A percentile compares a stretch with the other conserved stretches of the same genome.
Conservation (phyloP, 2,113 vertebrate genomes). For the Laticauda colubrina region DNA sequence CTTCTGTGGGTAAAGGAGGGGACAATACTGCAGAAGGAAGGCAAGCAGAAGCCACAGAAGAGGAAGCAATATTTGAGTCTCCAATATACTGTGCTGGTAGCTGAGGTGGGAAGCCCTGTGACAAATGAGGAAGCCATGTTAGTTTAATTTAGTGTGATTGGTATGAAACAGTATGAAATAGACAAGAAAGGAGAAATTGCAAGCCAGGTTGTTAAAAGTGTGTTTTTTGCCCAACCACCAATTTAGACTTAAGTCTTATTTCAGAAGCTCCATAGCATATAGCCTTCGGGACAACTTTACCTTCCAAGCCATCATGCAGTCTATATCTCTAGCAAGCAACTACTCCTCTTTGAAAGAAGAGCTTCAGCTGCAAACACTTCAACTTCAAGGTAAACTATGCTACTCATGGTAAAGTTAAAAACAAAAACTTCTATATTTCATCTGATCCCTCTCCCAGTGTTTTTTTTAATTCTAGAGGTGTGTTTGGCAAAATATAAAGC, state of each 20-base stretch:
- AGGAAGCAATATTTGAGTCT: conserved; percentile 67
- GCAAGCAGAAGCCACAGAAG: conserved; percentile 73
- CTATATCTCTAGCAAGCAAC: conserved; percentile 1
- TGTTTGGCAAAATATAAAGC: not conserved
- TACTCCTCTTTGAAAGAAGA: not conserved
- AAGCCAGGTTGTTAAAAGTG: conserved; percentile 15
- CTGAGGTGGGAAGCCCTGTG: conserved; percentile 71
- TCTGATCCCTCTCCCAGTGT: not conserved
- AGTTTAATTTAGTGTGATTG: conserved; percentile 37
- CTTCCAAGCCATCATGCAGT: not conserved
- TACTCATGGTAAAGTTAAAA: not conserved
- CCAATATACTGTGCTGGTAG: conserved; percentile 68
- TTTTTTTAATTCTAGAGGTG: fast-evolving
- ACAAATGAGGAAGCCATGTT: conserved; percentile 57
- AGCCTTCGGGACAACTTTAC: not conserved
- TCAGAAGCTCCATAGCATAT: conserved; percentile 27
- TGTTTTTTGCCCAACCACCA: not conserved
- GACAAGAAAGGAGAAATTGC: not conserved
- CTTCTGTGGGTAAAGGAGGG: conserved; percentile 72
- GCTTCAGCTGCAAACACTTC: conserved; percentile 2
- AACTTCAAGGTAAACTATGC: conserved; percentile 16
- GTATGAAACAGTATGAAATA: conserved; percentile 40
- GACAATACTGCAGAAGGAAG: conserved; percentile 72
- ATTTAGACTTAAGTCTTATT: conserved; percentile 18
- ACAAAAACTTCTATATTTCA: not conserved